Evolutionary conservation across 2,888 invertebrate species (phyloP).

Genomic region (Pyrgus malvae): DNA sequence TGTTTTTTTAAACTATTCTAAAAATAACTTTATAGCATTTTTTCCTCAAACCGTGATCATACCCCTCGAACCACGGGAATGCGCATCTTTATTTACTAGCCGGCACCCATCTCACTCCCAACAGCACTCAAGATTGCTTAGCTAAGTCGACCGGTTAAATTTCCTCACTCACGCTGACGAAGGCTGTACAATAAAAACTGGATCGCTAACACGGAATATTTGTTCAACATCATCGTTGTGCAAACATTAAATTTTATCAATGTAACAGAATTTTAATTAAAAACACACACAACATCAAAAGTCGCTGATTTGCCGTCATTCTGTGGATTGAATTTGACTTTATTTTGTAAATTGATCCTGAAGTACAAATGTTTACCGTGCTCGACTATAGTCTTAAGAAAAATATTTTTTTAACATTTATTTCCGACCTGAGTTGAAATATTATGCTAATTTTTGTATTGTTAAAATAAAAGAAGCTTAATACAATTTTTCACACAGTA

Average conservation of each 20-base stretch:
- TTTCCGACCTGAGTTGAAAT: no score
- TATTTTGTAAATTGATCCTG: slow-evolving; percentile 16
- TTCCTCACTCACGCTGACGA: not conserved
- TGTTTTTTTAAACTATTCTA: no score
- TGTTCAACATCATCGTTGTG: slow-evolving; percentile 23
- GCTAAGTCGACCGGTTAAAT: not conserved
- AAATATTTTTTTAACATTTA: not conserved
- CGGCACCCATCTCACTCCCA: no score
- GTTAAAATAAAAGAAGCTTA: no score
- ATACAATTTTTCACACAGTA: no score
- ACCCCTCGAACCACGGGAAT: no score
- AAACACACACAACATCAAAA: slow-evolving; percentile 26
- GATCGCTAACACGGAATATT: slow-evolving; percentile 12
- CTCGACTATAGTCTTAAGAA: slow-evolving; percentile 5
- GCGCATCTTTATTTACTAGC: no score
- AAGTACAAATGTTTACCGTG: slow-evolving; percentile 13
- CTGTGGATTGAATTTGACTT: slow-evolving; percentile 19
- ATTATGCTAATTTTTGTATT: no score
- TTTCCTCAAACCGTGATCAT: no score
- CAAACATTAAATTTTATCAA: slow-evolving; percentile 25
- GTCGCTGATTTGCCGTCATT: slow-evolving; percentile 23
- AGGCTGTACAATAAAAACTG: not conserved
- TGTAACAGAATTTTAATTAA: slow-evolving; percentile 28
- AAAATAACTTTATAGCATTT: no score
- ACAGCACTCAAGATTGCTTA: no score